Evolutionary conservation across 2,113 vertebrate species (phyloP).

Genomic region (Tor tambroides): DNA sequence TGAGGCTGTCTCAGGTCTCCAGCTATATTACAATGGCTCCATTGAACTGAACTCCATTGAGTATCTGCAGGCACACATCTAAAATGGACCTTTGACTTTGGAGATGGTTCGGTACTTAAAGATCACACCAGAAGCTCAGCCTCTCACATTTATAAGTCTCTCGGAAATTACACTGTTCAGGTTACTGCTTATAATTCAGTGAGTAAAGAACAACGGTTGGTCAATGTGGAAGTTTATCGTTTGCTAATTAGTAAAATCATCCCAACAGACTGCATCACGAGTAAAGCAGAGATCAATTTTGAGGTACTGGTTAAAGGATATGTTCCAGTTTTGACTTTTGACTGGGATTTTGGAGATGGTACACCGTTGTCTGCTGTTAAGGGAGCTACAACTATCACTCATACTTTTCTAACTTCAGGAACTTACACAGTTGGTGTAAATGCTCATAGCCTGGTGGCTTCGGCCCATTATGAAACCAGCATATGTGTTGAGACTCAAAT

Average conservation of each 20-base stretch:
- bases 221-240: slow-evolving; percentile 66
- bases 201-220: slow-evolving; percentile 60
- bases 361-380: slow-evolving; percentile 53
- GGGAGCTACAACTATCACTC: slow-evolving; percentile 62
- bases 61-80: slow-evolving; percentile 68
- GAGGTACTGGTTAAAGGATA: slow-evolving; percentile 67
- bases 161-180: slow-evolving; percentile 71
- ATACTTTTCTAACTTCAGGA: slow-evolving; percentile 69
- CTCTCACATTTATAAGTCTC: slow-evolving; percentile 69
- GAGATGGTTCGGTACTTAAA: slow-evolving; percentile 68
- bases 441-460: slow-evolving; percentile 62
- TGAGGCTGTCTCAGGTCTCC: slow-evolving; percentile 70
- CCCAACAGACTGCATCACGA: slow-evolving; percentile 65
- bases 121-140: slow-evolving; percentile 60
- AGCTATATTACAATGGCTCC: slow-evolving; percentile 61
- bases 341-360: slow-evolving; percentile 78
- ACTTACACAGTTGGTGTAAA: slow-evolving; percentile 66
- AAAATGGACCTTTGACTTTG: slow-evolving; percentile 77
- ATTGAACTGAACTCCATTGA: slow-evolving; percentile 64
- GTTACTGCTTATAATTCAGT: slow-evolving; percentile 70
- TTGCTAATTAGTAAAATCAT: slow-evolving; percentile 68
- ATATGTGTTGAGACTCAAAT: slow-evolving; percentile 72
- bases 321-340: slow-evolving; percentile 63
- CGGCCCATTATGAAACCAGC: slow-evolving; percentile 49
- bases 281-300: slow-evolving; percentile 57